These are phyloP conservation scores for Aptenodytes patagonicus DNA, from an alignment of 2,113 vertebrate genomes.

Conservation along the genomic window DNA sequence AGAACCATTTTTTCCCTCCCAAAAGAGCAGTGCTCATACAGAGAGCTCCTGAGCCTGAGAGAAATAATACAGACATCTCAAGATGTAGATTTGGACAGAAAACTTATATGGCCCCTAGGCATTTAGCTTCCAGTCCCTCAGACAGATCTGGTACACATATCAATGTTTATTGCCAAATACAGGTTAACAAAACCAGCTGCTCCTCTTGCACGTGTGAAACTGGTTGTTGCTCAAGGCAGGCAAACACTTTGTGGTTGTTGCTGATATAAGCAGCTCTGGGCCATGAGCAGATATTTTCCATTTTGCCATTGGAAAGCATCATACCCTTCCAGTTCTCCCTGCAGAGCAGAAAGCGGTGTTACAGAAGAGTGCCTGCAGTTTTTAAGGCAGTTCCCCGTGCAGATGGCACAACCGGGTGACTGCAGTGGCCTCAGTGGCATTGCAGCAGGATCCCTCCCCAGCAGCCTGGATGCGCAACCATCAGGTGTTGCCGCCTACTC, in stretches of 20 bases:
- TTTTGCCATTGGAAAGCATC: neutral
- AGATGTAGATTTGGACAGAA: neutral
- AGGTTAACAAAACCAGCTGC: conserved; percentile 1
- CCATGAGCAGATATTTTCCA: neutral
- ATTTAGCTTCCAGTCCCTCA: neutral
- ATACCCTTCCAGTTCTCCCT: neutral
- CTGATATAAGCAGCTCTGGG: neutral
- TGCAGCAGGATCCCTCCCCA: neutral
- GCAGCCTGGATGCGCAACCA: neutral
- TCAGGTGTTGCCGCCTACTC: neutral
- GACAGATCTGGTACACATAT: neutral
- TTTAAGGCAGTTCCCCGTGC: neutral
- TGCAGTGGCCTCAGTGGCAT: neutral
- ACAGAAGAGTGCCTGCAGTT: neutral
- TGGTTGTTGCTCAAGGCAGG: neutral
- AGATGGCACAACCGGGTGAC: neutral
- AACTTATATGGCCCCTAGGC: neutral
- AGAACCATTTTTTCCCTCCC: neutral
- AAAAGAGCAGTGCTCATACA: neutral
- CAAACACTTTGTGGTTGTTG: rapidly evolving
- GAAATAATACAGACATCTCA: neutral
- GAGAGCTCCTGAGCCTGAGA: neutral
- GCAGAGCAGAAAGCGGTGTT: neutral
- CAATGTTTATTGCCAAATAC: neutral
- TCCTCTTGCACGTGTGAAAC: neutral